These are phyloP conservation scores for Maccullochella peelii DNA, from an alignment of 2,113 vertebrate species.

Conservation along the genomic window DNA sequence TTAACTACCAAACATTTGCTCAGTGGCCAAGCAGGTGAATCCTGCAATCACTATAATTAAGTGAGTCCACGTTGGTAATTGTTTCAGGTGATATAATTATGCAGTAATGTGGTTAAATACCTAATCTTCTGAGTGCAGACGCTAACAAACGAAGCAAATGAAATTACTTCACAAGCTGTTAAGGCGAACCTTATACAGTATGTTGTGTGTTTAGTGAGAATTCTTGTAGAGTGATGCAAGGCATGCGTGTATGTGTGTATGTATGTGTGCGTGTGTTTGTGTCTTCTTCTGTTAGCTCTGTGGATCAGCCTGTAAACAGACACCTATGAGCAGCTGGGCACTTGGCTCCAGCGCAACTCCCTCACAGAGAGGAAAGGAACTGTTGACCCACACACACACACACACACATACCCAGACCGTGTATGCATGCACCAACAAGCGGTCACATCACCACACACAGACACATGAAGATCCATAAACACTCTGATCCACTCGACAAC, in stretches of 20 bases:
- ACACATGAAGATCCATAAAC: slow-evolving; percentile 73
- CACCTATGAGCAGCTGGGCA: slow-evolving; percentile 92
- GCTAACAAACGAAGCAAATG: slow-evolving; percentile 53
- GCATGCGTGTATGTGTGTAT: not conserved
- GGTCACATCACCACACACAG: slow-evolving; percentile 65
- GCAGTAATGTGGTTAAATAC: slow-evolving; percentile 44
- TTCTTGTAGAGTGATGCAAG: slow-evolving; percentile 28
- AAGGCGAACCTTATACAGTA: slow-evolving; percentile 21
- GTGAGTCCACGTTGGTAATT: slow-evolving; percentile 35
- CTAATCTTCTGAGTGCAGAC: slow-evolving; percentile 20
- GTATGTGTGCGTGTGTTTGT: slow-evolving; percentile 1
- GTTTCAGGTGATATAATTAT: slow-evolving; percentile 70
- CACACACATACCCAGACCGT: slow-evolving; percentile 25
- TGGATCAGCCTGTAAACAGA: slow-evolving; percentile 73
- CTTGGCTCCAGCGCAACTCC: slow-evolving; percentile 85
- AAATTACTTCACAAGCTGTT: slow-evolving; percentile 28
- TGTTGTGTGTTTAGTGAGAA: slow-evolving; percentile 31
- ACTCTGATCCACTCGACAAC: slow-evolving; percentile 67
- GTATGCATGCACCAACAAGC: slow-evolving; percentile 62
- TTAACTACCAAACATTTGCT: slow-evolving; percentile 37
- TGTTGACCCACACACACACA: slow-evolving; percentile 83
- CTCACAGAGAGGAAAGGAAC: slow-evolving; percentile 81
- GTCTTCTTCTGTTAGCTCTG: slow-evolving; percentile 53
- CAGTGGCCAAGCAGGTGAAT: slow-evolving; percentile 43
- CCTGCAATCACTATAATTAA: slow-evolving; percentile 50